Conservation (phyloP, 2,888 invertebrate genomes). For the Spodoptera exigua region DNA sequence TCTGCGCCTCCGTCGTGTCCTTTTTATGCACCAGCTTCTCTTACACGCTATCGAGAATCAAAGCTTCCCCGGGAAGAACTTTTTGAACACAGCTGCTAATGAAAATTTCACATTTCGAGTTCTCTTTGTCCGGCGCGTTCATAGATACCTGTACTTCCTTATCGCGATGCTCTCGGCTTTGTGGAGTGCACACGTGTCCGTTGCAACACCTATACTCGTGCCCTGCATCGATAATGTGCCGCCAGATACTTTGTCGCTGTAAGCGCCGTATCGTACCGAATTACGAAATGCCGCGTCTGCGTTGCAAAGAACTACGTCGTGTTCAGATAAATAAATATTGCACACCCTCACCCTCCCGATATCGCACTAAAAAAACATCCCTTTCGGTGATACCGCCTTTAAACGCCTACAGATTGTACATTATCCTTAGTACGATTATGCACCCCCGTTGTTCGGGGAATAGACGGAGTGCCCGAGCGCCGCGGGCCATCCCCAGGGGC, state of each 20-base stretch:
- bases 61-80: conserved; percentile 83
- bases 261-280: conserved; percentile 68
- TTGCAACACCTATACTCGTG: conserved; percentile 77
- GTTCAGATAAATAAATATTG: conserved; percentile 88
- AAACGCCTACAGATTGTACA: conserved; percentile 90
- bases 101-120: conserved; percentile 87
- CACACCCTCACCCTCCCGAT: conserved; percentile 88
- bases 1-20: conserved; percentile 86
- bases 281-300: conserved; percentile 81
- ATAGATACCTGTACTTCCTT: conserved; percentile 82
- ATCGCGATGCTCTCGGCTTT: conserved; percentile 82
- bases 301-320: conserved; percentile 83
- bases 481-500: conserved; percentile 79
- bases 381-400: conserved; percentile 88
- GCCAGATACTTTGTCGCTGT: conserved; percentile 68
- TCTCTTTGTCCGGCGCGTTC: conserved; percentile 78
- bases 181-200: conserved; percentile 76
- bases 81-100: conserved; percentile 85
- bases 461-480: conserved; percentile 84
- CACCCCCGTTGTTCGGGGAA: conserved; percentile 88
- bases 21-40: conserved; percentile 85
- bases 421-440: conserved; percentile 90
- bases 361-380: conserved; percentile 89
- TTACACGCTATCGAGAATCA: conserved; percentile 87
- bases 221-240: conserved; percentile 80